Base-by-base conservation (phyloP, 1,140 invertebrate genomes). In the Neelides sp. region DNA sequence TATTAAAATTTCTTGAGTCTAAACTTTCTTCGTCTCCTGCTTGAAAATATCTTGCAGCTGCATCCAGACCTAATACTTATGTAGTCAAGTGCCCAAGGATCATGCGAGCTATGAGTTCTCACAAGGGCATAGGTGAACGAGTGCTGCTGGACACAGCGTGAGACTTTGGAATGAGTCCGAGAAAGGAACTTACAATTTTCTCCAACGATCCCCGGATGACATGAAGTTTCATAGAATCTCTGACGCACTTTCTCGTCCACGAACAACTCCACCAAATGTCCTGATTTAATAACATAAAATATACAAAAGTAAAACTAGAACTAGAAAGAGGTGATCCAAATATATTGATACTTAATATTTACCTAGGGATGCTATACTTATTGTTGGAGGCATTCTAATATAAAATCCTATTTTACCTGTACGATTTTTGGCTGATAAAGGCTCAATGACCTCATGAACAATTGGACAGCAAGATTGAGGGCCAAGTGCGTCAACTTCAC, bases 91-190 rank as follows among this genome's bases (percentile, higher is more conserved):
- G 76, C 76, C 78, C 80, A 85, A 13, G 64, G 61, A 4, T 66
- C 66, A 24, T 64, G 64, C 36, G 4, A 12, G 4, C 36, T 20
- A 0, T 28, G 27, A 27, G 71, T 66, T 42, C 63, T 71, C 22
- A 88, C 79, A 48, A 89, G 73, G 12, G 85, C 86, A 67, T 89
- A 91, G 0, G 80, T 78, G 63, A 80, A 87, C 12, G 80, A 81
- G 66, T 80, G 83, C 65, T 81, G 79, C 66, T 89, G 85, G 12
- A 83, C 77, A 68, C 86, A 91, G 61, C 73, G 71, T 2, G 85
- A 86, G 44, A 77, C 73, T 59, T 77, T 77, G 63, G 74, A 74
- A 20, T 82, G 68, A 44, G 77, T 74, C 10, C 74, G 72, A 63
- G 85, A 78, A 48, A 86, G 72, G 68, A 84, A 87, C 39, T 77